Evolutionary conservation across 1,140 invertebrate species (phyloP), one percentile per base, ranked within the genome.

Genomic region (Drosophila jambulina): DNA sequence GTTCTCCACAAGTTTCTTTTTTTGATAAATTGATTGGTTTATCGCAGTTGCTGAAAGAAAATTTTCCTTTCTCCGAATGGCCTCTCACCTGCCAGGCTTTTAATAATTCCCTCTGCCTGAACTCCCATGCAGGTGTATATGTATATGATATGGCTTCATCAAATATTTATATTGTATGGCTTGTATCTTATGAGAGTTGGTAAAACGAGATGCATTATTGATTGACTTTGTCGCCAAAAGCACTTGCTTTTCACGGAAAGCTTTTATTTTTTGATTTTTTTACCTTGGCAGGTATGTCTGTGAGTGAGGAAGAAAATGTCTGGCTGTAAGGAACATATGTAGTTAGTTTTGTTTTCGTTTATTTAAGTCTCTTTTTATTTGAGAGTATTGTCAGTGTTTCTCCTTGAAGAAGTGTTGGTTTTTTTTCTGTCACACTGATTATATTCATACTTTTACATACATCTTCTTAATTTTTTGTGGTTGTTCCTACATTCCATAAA

Each of bases 1-100:
- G 0, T 2, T 49, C 6, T 23, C 2, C 3, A 9, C 48, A 1
- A 15, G 23, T 45, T 43, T 36, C n/a, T 19, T 56, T 45, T 76
- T 79, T 6, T 71, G 61, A 71, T 71, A 71, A 79, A 83, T 83
- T 80, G 65, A 76, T 72, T 80, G 71, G 80, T 71, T 81, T 82
- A 81, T 54, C 38, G 46, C n/a, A 51, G 34, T 9, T 23, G 40
- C 46, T 43, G 23, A 62, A 48, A 38, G 34, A 27, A 70, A 25
- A 45, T 38, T n/a, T 61, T 51, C 25, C 69, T 32, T 36, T 29
- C 9, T 13, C 27, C 5, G 3, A 32, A 34, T 7, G n/a, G n/a
- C 53, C 62, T 45, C 57, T 54, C 61, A 58, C 68, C 62, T 83
- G 70, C 46, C 80, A 58, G 60, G 54, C 65, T 78, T 46, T 49